phyloP scores from a whole-genome alignment of 2,797 vertebrate species.

The Peromyscus melanophrys region DNA sequence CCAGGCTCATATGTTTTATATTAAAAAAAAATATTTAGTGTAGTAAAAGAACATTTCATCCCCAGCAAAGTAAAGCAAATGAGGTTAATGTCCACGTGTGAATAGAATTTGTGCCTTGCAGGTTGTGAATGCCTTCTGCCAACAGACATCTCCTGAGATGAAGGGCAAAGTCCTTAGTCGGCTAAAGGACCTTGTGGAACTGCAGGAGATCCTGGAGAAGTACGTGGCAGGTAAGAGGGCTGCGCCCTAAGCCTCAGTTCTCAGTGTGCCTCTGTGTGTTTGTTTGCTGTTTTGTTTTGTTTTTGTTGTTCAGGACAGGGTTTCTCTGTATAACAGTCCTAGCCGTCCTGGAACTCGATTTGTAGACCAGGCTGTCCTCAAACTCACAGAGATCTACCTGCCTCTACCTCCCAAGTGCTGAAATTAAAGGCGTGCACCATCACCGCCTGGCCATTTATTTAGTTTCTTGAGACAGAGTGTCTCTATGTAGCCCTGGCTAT shows the following conservation, averaged over 20 bases:
- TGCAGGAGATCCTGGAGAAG: conserved; percentile 93
- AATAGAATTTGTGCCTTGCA: conserved; percentile 84
- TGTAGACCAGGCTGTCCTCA: too few species aligned
- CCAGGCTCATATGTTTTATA: not conserved
- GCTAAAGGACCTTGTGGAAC: conserved; percentile 96
- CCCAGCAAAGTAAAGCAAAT: not conserved
- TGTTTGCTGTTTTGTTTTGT: too few species aligned
- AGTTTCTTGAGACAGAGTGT: not conserved
- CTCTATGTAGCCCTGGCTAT: not conserved
- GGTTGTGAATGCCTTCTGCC: conserved; percentile 97
- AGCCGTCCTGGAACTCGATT: too few species aligned
- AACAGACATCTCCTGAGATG: conserved; percentile 94
- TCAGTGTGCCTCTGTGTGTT: not conserved
- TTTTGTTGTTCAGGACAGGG: not conserved
- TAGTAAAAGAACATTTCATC: not conserved
- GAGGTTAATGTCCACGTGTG: not conserved
- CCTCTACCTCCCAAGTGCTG: too few species aligned
- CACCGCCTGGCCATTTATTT: not conserved
- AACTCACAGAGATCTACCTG: too few species aligned
- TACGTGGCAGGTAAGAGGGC: conserved; percentile 92
- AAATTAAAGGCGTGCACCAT: too few species aligned
- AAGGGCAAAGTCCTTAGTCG: conserved; percentile 96
- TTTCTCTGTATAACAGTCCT: too few species aligned
- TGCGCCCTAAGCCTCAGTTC: not conserved
- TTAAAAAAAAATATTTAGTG: not conserved